Conservation (phyloP, 2,888 invertebrate species). For the Amphipoea oculea region DNA sequence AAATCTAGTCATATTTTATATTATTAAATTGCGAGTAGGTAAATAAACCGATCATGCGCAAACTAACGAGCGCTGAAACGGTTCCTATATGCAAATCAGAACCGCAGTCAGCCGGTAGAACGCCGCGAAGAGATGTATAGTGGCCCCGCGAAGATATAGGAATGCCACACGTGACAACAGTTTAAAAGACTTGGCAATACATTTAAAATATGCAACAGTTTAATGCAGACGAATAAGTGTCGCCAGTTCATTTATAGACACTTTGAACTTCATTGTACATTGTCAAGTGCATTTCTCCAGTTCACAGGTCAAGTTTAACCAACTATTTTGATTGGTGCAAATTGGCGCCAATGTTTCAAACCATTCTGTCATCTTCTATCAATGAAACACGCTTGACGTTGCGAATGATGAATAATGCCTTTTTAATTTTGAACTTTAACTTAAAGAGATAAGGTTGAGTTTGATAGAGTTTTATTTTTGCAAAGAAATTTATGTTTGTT, state of each 20-base stretch:
- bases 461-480: conserved; percentile 26
- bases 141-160: conserved; percentile 17
- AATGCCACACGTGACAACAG: conserved; percentile 26
- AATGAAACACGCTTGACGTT: conserved; percentile 53
- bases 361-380: conserved; percentile 67
- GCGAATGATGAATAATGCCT: conserved; percentile 7
- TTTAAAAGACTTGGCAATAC: conserved; percentile 7
- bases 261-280: conserved; percentile 57
- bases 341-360: conserved; percentile 76
- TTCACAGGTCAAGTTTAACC: conserved; percentile 76
- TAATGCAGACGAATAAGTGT: conserved; percentile 20
- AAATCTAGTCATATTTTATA: neutral
- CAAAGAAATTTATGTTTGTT: conserved; percentile 33
- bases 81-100: conserved; percentile 49
- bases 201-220: conserved; percentile 14
- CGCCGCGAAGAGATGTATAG: conserved; percentile 30
- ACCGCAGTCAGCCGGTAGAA: conserved; percentile 8
- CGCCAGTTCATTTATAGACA: conserved; percentile 29
- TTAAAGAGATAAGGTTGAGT: conserved; percentile 25
- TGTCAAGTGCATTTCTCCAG: conserved; percentile 70
- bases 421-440: conserved; percentile 39
- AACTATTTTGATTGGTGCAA: conserved; percentile 81
- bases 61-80: conserved; percentile 33
- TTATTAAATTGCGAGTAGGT: conserved; percentile 1
- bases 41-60: conserved; percentile 25